Base-by-base conservation (phyloP, 2,797 vertebrate species). In the Enteromius viviparus region DNA sequence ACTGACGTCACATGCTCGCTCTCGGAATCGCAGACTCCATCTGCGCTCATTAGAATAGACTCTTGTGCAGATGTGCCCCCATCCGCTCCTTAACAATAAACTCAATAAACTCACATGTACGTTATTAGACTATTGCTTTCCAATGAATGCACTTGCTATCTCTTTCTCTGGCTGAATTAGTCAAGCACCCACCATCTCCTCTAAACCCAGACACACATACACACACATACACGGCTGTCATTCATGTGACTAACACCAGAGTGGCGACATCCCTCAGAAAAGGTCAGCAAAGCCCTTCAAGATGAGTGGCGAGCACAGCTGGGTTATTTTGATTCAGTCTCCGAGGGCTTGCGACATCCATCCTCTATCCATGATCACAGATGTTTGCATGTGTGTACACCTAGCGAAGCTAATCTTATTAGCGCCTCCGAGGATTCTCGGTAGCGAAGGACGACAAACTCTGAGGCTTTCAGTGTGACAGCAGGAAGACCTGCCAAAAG, bases 11-110 rank as follows among this genome's bases (percentile, higher is more conserved):
- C 77, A 64, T 70, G 69, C 60, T 83, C 80, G 53, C 69, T 78
- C 78, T 68, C 72, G 19, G 49, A 82, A 82, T 78, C 80, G 21
- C 76, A 83, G 76, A 76, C 65, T 78, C 62, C 65, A 88, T 82
- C 81, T 84, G 79, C 47, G 29, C 79, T 83, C 65, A 80, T 86
- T 82, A 88, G 79, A 82, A 68, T 51, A 72, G 29, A 84, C 80
- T 70, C 37, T 60, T 9, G 62, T 84, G 69, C 80, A 80, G 77
- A 84, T 78, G 60, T 51, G 32, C 71, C 75, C 76, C 75, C 74
- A 66, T 77, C 58, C 68, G 71, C 64, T 58, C 37, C 45, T 47
- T 23, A 62, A 78, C 84, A 81, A 78, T 81, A 81, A 84, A 79
- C 82, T 78, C 49, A 72, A 79, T 26, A 71, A 84, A 80, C 75